Evolutionary conservation across 2,888 invertebrate genomes (phyloP).

Genomic region (Andrena fulva): DNA sequence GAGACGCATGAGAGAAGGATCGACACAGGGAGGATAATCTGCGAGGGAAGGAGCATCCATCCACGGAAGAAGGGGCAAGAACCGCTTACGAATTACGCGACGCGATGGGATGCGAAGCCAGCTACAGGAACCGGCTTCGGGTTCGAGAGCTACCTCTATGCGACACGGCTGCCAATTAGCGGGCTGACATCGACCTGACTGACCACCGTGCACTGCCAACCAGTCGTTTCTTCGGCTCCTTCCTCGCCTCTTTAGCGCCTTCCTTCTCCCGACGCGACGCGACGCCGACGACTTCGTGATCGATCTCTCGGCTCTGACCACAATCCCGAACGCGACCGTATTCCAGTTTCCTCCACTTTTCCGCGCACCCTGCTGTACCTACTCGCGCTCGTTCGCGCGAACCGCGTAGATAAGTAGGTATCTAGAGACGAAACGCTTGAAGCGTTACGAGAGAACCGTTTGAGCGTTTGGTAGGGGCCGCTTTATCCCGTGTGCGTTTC

Average conservation of each 20-base stretch:
- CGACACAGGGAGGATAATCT: conserved; percentile 35
- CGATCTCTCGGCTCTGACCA: conserved; percentile 20
- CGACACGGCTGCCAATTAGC: conserved; percentile 84
- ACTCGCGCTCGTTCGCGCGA: background rate
- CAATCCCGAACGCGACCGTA: background rate
- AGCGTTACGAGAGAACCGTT: background rate
- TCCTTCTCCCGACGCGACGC: conserved; percentile 41
- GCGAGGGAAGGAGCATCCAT: conserved; percentile 29
- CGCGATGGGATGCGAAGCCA: conserved; percentile 70
- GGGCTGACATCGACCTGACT: conserved; percentile 83
- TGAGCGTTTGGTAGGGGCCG: background rate
- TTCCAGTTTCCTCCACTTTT: too few relatives aligned
- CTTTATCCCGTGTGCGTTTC: conserved; percentile 7
- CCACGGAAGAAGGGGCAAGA: conserved; percentile 71
- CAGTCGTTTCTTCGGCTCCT: conserved; percentile 68
- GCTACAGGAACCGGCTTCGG: conserved; percentile 81
- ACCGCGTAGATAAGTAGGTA: too few relatives aligned
- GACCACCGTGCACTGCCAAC: conserved; percentile 80
- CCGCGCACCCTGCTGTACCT: too few relatives aligned
- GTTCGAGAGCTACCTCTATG: conserved; percentile 78
- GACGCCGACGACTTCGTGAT: conserved; percentile 8
- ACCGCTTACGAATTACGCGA: conserved; percentile 84
- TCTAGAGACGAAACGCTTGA: background rate
- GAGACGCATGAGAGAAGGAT: conserved; percentile 20
- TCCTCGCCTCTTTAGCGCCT: conserved; percentile 59